Conservation (phyloP, 2,888 invertebrate genomes). For the Leptinotarsa tumamoca region DNA sequence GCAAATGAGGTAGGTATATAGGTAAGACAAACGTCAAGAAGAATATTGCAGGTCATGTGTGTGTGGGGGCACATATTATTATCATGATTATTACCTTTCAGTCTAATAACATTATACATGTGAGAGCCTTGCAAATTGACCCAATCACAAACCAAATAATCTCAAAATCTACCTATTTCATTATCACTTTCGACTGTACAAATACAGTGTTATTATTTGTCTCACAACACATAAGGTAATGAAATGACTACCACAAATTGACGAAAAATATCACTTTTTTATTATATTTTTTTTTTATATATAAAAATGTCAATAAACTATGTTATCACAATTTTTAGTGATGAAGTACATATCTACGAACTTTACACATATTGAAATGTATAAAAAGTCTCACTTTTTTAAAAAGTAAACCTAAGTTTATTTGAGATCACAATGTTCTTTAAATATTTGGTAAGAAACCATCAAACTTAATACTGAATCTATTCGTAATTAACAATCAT, state of each 20-base stretch:
- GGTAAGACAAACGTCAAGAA: no score
- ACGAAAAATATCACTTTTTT: constrained; percentile 19
- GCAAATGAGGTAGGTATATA: no score
- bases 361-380: constrained; percentile 31
- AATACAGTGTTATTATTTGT: background rate
- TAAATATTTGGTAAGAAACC: constrained; percentile 37
- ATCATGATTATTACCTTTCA: no score
- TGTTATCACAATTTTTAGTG: constrained; percentile 19
- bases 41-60: no score
- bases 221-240: background rate
- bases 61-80: no score
- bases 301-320: constrained; percentile 21
- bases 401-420: constrained; percentile 35
- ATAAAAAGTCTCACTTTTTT: constrained; percentile 39
- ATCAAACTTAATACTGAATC: constrained; percentile 36
- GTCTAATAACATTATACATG: no score
- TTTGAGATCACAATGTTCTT: constrained; percentile 43
- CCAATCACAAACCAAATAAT: no score
- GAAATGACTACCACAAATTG: background rate
- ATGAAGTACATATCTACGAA: constrained; percentile 18
- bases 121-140: no score
- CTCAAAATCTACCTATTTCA: no score
- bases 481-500: constrained; percentile 21
- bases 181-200: no score
- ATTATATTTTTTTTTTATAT: background rate